These are phyloP conservation scores for Corapipo altera DNA, from an alignment of 2,113 vertebrate genomes.

Conservation along the genomic window DNA sequence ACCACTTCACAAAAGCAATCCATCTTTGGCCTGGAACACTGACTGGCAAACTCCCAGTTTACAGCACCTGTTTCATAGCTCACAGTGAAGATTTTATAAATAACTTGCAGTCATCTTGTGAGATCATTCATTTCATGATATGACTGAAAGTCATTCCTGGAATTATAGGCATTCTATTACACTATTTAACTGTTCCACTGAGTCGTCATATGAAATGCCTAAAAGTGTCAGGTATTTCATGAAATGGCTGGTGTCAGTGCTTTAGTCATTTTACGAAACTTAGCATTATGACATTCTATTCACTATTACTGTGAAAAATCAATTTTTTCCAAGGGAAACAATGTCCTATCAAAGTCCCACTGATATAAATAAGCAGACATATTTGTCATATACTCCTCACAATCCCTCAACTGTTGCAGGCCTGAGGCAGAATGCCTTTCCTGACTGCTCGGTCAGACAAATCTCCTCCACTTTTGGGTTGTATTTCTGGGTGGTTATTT, in stretches of 20 bases:
- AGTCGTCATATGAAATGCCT: conserved; percentile 10
- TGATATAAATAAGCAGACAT: conserved; percentile 17
- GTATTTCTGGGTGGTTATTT: not conserved
- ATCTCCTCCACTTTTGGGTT: not conserved
- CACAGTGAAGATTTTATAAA: conserved; percentile 38
- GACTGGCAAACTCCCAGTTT: conserved; percentile 33
- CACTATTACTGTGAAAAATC: conserved; percentile 15
- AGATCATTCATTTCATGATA: conserved; percentile 32
- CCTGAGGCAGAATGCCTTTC: not conserved
- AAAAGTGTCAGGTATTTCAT: not conserved
- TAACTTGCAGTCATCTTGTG: conserved; percentile 6
- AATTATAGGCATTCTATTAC: conserved; percentile 35
- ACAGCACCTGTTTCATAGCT: conserved; percentile 25
- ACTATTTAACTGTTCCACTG: conserved; percentile 3
- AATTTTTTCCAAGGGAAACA: conserved; percentile 2
- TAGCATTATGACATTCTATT: conserved; percentile 10
- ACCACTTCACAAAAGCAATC: not conserved
- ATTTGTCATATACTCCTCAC: not conserved
- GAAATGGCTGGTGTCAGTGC: not conserved
- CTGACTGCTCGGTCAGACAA: not conserved
- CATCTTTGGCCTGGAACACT: conserved; percentile 7
- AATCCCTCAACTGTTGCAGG: not conserved
- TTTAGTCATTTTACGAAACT: not conserved
- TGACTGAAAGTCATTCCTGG: conserved; percentile 5
- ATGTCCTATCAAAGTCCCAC: not conserved